Evolutionary conservation across 2,113 vertebrate genomes (phyloP), one percentile per base, ranked within the genome.

Genomic region (Ia io): DNA sequence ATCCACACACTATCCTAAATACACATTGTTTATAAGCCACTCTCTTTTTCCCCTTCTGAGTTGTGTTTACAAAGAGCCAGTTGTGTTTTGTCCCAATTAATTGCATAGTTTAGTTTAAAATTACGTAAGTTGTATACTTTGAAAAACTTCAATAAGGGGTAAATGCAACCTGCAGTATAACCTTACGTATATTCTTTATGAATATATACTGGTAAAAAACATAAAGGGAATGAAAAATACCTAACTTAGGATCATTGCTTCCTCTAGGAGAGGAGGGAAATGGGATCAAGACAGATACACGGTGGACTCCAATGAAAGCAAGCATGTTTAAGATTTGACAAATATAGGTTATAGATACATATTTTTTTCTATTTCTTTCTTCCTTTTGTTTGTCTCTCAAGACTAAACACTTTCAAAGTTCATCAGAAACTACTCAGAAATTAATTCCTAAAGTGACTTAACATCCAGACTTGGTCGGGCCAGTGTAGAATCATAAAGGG

Each of bases 361-460:
- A 53, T 61, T 90, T 89, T 47, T 92, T 71, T 73, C 65, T 42
- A 37, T 80, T 88, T 7, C 30, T 80, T 0, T 65, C 69, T 96
- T 53, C 73, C 49, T 94, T 89, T 88, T 85, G 59, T 53, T 80
- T 76, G 51, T 71, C 47, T 67, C 23, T 67, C n/a, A 87, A 80
- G 37, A 77, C 18, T 77, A 78, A 73, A n/a, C 47, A 37, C 70
- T 90, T 86, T 78, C 40, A 83, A 51, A 85, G 49, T 47, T 84
- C 53, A 82, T 83, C 59, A 47, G 51, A 92, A 94, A 90, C 65
- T 77, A 53, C 35, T 92, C 70, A 71, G 49, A 95, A 95, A 74
- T 90, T 69, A 73, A 67, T 88, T 94, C 17, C 76, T 25, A 44
- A 78, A 91, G 76, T 83, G 53, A 84, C 44, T 83, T 44, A 42